Evolutionary conservation across 2,888 invertebrate species (phyloP).

Genomic region (Meliscaeva auricollis): DNA sequence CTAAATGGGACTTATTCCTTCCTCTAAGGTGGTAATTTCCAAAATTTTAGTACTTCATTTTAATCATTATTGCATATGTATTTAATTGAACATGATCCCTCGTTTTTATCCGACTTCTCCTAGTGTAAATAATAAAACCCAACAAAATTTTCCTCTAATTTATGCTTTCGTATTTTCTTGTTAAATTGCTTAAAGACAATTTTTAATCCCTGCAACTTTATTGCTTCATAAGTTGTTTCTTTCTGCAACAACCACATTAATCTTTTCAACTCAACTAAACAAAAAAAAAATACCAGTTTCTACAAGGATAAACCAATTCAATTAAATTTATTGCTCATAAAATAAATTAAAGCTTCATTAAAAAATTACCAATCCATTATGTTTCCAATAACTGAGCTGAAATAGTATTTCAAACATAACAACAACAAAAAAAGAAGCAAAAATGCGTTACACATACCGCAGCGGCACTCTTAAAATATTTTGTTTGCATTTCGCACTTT

Average conservation of each 20-base stretch:
- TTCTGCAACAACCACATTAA: background rate
- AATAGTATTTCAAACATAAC: background rate
- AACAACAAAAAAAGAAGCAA: background rate
- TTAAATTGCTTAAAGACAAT: background rate
- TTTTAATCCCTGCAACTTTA: background rate
- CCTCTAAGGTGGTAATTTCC: too few relatives aligned
- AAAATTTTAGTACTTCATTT: too few relatives aligned
- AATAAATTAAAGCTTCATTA: slow-evolving; percentile 43
- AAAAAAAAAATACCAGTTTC: slow-evolving; percentile 21
- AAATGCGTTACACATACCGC: slow-evolving; percentile 20
- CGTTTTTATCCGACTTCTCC: too few relatives aligned
- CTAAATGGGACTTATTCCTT: too few relatives aligned
- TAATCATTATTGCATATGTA: too few relatives aligned
- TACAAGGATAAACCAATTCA: slow-evolving; percentile 30
- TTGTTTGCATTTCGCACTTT: slow-evolving; percentile 41
- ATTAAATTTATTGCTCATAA: slow-evolving; percentile 47
- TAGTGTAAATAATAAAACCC: too few relatives aligned
- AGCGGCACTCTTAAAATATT: slow-evolving; percentile 18
- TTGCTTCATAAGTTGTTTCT: background rate
- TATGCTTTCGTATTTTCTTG: background rate
- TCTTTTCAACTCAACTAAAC: background rate
- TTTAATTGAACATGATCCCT: too few relatives aligned
- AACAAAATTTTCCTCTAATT: background rate
- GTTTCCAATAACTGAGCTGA: background rate
- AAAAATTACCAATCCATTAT: slow-evolving; percentile 42